Percentiles rank a stretch among this genome's conserved stretches.
These are phyloP conservation scores for Rhegmatorhina hoffmannsi DNA, from an alignment of 2,113 vertebrate species.

Conservation along the genomic window DNA sequence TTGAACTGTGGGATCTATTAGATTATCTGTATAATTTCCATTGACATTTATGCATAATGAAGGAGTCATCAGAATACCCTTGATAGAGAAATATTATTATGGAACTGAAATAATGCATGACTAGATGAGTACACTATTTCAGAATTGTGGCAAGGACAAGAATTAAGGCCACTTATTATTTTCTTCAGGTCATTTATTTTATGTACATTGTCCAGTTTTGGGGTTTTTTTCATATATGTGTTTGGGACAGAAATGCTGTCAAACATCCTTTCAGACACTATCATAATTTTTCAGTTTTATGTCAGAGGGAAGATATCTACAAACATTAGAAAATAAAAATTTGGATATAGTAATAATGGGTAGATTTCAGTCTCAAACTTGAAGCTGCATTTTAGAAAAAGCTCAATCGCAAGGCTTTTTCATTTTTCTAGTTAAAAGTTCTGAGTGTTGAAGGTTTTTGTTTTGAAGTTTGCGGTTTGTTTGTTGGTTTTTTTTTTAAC, in stretches of 20 bases:
- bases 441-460: accelerated
- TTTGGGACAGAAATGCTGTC: not conserved
- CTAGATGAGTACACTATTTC: not conserved
- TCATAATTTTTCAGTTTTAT: not conserved
- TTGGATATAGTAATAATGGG: not conserved
- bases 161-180: not conserved
- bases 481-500: not conserved
- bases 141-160: not conserved
- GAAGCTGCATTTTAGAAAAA: not conserved
- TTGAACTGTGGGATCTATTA: not conserved
- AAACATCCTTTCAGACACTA: not conserved
- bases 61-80: not conserved
- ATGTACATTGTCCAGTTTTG: not conserved
- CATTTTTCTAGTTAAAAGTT: not conserved
- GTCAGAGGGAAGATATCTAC: not conserved
- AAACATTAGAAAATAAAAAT: not conserved
- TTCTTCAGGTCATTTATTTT: not conserved
- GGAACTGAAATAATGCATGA: not conserved
- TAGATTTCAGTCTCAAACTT: not conserved
- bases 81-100: not conserved
- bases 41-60: not conserved
- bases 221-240: not conserved
- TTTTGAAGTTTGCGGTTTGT: not conserved
- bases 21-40: not conserved
- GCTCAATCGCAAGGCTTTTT: not conserved